Percentiles rank a stretch among this genome's conserved stretches.
phyloP scores from a whole-genome alignment of 2,113 vertebrate species.

The Lagenorhynchus albirostris region DNA sequence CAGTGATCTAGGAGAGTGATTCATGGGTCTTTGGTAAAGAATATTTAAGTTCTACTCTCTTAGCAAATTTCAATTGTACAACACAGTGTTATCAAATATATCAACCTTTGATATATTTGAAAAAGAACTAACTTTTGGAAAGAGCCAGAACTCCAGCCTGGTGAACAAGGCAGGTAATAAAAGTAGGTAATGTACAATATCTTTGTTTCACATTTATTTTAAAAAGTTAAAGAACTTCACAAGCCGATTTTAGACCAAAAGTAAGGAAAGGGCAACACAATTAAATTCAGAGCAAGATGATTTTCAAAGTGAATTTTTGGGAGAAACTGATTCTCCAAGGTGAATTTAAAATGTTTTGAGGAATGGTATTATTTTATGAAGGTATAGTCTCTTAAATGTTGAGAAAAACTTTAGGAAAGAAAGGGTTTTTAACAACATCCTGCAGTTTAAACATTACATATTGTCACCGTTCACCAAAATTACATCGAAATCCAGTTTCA shows the following conservation, averaged over 20 bases:
- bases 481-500: background rate
- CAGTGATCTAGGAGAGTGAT: background rate
- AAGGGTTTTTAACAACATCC: background rate
- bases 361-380: background rate
- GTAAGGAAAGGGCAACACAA: background rate
- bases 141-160: background rate
- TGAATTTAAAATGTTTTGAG: constrained; percentile 4
- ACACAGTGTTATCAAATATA: background rate
- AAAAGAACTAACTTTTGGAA: background rate
- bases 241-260: background rate
- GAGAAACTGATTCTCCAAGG: background rate
- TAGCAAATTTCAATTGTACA: background rate
- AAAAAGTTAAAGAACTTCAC: background rate
- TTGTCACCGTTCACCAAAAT: background rate
- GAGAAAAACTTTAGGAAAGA: background rate
- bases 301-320: background rate
- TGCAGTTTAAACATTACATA: background rate
- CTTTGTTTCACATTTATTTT: background rate
- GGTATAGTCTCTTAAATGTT: background rate
- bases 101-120: background rate
- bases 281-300: background rate
- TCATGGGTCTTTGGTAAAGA: background rate
- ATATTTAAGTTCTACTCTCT: background rate
- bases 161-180: background rate
- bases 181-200: background rate